A percentile compares a stretch with the other conserved stretches of the same genome.
phyloP scores from a whole-genome alignment of 2,888 invertebrate genomes.

The Eupithecia inturbata region DNA sequence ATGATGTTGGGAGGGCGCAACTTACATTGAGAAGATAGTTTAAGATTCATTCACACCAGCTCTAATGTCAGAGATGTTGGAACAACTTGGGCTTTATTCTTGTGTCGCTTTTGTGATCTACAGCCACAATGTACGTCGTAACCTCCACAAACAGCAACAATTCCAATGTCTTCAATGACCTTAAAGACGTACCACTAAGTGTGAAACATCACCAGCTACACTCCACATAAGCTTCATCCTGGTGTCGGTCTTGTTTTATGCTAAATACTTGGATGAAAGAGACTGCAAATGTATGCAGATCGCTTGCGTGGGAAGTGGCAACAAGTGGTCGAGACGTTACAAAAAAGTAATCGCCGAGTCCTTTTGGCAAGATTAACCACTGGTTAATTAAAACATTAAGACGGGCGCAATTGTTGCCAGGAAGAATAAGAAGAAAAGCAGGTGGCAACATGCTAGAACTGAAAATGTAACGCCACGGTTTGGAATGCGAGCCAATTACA shows the following conservation, averaged over 20 bases:
- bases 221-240: slow-evolving; percentile 33
- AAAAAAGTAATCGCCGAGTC: slow-evolving; percentile 59
- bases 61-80: too few relatives aligned
- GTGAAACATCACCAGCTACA: not conserved
- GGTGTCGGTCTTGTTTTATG: slow-evolving; percentile 81
- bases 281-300: slow-evolving; percentile 80
- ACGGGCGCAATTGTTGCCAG: slow-evolving; percentile 32
- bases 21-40: too few relatives aligned
- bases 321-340: slow-evolving; percentile 76
- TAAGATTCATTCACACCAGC: too few relatives aligned
- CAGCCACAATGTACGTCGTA: not conserved
- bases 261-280: slow-evolving; percentile 79
- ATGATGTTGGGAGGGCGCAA: too few relatives aligned
- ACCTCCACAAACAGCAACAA: not conserved
- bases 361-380: slow-evolving; percentile 66
- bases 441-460: not conserved
- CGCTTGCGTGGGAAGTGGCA: slow-evolving; percentile 81
- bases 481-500: not conserved
- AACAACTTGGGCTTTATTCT: too few relatives aligned
- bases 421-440: slow-evolving; percentile 8
- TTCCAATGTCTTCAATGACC: not conserved
- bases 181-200: not conserved
- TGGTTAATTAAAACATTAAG: slow-evolving; percentile 72
- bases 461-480: not conserved
- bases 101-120: too few relatives aligned